phyloP scores from a whole-genome alignment of 2,888 invertebrate genomes.

The Drosophila pseudotalamancana region DNA sequence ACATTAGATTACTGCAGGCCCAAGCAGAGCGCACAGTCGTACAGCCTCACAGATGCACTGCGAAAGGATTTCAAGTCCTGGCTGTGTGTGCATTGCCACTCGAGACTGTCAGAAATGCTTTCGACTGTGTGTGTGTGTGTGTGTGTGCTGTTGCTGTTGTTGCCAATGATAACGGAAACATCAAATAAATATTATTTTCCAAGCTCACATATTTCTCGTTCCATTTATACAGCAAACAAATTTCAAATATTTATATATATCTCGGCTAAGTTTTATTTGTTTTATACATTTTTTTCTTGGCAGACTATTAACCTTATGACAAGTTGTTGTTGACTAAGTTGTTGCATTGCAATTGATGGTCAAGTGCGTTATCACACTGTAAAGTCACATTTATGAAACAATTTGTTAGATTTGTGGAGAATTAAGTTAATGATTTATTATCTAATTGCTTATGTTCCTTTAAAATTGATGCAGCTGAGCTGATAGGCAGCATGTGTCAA shows the following conservation, averaged over 20 bases:
- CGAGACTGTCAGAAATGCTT: conserved; percentile 56
- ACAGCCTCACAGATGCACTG: conserved; percentile 49
- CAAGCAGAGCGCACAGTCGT: conserved; percentile 44
- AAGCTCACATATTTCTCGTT: conserved; percentile 20
- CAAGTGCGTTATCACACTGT: conserved; percentile 32
- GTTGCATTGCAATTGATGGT: conserved; percentile 27
- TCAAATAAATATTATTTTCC: conserved; percentile 76
- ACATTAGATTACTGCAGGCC: conserved; percentile 80
- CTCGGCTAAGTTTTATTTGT: conserved; percentile 17
- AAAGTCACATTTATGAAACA: conserved; percentile 6
- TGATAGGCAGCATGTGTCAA: background rate
- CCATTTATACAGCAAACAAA: conserved; percentile 13
- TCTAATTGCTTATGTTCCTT: background rate
- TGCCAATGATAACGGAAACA: conserved; percentile 60
- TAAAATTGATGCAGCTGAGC: background rate
- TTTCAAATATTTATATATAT: conserved; percentile 29
- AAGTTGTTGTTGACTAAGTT: conserved; percentile 18
- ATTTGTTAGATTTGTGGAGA: conserved; percentile 15
- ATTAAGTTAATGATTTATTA: conserved; percentile 3
- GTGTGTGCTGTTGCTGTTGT: conserved; percentile 6
- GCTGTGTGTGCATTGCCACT: conserved; percentile 57
- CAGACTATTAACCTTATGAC: conserved; percentile 24
- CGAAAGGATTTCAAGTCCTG: conserved; percentile 16
- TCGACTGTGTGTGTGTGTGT: background rate
- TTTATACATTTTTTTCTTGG: conserved; percentile 3